Evolutionary conservation across 2,113 vertebrate species (phyloP).

Genomic region (Orthonyx spaldingii): DNA sequence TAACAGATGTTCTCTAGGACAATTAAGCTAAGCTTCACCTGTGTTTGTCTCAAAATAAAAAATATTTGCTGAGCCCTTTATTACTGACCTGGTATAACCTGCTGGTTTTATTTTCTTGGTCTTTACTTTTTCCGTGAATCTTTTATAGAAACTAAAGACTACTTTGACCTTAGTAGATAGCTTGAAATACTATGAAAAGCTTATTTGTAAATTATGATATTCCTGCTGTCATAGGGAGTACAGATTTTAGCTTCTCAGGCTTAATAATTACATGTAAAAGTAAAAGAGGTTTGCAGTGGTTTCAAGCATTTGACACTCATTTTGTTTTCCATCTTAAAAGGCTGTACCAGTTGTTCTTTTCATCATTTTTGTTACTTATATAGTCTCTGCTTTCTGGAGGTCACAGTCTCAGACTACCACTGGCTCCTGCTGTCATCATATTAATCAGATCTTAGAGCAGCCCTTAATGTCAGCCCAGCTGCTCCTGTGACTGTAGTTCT

Average conservation of each 20-base stretch:
- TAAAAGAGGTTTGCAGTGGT: neutral
- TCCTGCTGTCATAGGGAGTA: neutral
- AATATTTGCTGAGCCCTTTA: neutral
- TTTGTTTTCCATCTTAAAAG: neutral
- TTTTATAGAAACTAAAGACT: neutral
- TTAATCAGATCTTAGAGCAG: neutral
- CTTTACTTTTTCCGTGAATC: neutral
- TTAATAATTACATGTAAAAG: neutral
- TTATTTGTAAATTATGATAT: neutral
- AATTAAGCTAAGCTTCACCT: neutral
- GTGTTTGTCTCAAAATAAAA: neutral
- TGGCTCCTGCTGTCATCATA: neutral
- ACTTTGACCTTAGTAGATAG: neutral
- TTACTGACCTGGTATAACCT: neutral
- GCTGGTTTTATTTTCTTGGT: neutral
- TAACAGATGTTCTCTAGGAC: neutral
- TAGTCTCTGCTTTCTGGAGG: neutral
- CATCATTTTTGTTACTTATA: neutral
- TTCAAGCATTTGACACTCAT: neutral
- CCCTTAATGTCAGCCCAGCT: neutral
- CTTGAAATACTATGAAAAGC: neutral
- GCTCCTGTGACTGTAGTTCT: neutral
- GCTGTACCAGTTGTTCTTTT: neutral
- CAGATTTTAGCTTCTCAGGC: neutral
- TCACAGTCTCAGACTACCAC: neutral